These are phyloP conservation scores for Hybognathus amarus DNA, from an alignment of 2,797 vertebrate species.

Conservation along the genomic window DNA sequence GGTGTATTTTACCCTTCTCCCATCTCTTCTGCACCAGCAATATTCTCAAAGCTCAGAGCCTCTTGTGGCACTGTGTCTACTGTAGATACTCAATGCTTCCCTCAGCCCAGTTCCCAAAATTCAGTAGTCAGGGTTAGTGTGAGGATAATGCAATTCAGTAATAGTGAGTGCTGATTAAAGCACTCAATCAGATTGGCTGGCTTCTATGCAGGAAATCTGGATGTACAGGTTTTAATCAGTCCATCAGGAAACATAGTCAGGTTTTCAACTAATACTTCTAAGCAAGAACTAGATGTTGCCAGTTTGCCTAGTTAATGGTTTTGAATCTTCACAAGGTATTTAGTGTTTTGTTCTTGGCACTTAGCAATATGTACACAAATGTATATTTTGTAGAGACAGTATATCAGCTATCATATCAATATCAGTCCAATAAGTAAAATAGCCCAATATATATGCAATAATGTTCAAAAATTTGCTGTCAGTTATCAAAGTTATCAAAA, in stretches of 20 bases:
- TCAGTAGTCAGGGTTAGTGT: not conserved
- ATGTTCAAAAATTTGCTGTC: not conserved
- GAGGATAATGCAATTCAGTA: not conserved
- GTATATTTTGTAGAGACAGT: not conserved
- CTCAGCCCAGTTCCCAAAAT: not conserved
- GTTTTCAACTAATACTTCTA: not conserved
- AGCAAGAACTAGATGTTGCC: not conserved
- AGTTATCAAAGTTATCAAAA: not conserved
- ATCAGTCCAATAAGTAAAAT: not conserved
- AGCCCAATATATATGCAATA: not conserved
- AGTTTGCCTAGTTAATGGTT: not conserved
- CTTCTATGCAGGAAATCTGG: not conserved
- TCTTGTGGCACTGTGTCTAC: constrained; percentile 3
- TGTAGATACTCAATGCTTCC: not conserved
- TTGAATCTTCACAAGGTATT: constrained; percentile 1
- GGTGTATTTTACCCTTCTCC: constrained; percentile 10
- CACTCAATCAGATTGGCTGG: constrained; percentile 3
- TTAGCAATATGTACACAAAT: not conserved
- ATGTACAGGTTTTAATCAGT: not conserved
- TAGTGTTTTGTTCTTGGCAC: not conserved
- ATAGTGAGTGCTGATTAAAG: not conserved
- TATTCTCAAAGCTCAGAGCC: constrained; percentile 9
- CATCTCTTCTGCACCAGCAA: not conserved
- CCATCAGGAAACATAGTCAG: not conserved
- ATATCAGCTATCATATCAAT: not conserved